Evolutionary conservation across 2,888 invertebrate genomes (phyloP).

Genomic region (Cantharis rufa): DNA sequence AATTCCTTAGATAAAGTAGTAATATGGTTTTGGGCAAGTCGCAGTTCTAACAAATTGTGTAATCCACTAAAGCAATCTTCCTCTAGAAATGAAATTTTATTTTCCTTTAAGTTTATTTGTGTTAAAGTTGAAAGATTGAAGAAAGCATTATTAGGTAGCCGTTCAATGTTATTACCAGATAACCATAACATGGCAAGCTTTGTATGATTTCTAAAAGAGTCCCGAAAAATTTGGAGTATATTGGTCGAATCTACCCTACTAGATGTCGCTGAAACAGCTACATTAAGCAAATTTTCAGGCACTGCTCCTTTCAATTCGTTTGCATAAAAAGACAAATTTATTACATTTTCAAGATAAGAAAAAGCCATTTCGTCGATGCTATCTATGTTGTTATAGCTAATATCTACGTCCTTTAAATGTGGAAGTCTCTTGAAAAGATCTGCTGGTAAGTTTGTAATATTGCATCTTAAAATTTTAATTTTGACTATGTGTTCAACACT

Average conservation of each 20-base stretch:
- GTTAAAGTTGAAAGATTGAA: neutral
- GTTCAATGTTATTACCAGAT: conserved; percentile 9
- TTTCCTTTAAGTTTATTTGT: conserved; percentile 7
- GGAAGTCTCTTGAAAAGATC: neutral
- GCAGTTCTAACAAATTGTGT: neutral
- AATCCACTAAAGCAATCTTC: neutral
- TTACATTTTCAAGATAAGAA: neutral
- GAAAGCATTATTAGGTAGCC: neutral
- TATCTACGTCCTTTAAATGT: conserved; percentile 6
- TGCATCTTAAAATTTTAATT: conserved; percentile 7
- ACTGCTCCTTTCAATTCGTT: conserved; percentile 4
- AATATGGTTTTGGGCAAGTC: neutral
- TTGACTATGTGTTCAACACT: conserved; percentile 6
- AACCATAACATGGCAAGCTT: conserved; percentile 8
- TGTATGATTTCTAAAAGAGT: conserved; percentile 2
- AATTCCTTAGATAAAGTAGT: neutral
- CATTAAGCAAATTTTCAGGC: conserved; percentile 3
- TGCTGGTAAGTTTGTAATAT: conserved; percentile 9
- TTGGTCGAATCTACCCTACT: conserved; percentile 8
- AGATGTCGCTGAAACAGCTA: neutral
- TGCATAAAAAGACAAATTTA: conserved; percentile 11
- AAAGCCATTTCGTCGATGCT: conserved; percentile 4
- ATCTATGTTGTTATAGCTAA: conserved; percentile 12
- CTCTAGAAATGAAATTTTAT: conserved; percentile 1
- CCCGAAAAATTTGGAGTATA: neutral